Evolutionary conservation across 2,888 invertebrate genomes (phyloP).

Genomic region (Macrophya annulata): DNA sequence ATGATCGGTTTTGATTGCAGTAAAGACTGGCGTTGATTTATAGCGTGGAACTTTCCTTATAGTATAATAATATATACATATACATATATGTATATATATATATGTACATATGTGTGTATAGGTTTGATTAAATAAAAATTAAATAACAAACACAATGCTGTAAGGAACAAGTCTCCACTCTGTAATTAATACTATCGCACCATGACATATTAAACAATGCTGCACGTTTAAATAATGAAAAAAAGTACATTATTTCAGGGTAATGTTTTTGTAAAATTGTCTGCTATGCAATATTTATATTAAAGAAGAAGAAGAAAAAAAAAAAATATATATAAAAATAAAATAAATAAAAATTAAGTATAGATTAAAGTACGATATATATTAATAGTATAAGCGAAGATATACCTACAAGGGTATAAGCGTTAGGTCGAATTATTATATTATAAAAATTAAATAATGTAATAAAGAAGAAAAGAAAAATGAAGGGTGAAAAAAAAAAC

Average conservation of each 20-base stretch:
- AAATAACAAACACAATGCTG: not conserved
- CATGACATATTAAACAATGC: slow-evolving; percentile 29
- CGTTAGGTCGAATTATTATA: slow-evolving; percentile 37
- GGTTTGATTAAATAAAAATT: not conserved
- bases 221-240: slow-evolving; percentile 54
- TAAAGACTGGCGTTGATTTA: slow-evolving; percentile 26
- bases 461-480: slow-evolving; percentile 13
- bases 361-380: slow-evolving; percentile 52
- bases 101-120: not conserved
- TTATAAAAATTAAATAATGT: slow-evolving; percentile 4
- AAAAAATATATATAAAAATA: slow-evolving; percentile 58
- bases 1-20: slow-evolving; percentile 26
- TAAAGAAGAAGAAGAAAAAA: slow-evolving; percentile 63
- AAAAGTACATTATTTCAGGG: slow-evolving; percentile 75
- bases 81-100: too few species aligned
- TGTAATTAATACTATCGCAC: slow-evolving; percentile 32
- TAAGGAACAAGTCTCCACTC: slow-evolving; percentile 19
- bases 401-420: slow-evolving; percentile 7
- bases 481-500: not conserved
- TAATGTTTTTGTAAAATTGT: slow-evolving; percentile 74
- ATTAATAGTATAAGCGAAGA: slow-evolving; percentile 58
- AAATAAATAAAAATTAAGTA: slow-evolving; percentile 58
- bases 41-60: slow-evolving; percentile 12
- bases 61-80: not conserved
- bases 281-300: slow-evolving; percentile 75